Evolutionary conservation across 1,140 invertebrate genomes (phyloP).

Genomic region (Rhynchophorus ferrugineus): DNA sequence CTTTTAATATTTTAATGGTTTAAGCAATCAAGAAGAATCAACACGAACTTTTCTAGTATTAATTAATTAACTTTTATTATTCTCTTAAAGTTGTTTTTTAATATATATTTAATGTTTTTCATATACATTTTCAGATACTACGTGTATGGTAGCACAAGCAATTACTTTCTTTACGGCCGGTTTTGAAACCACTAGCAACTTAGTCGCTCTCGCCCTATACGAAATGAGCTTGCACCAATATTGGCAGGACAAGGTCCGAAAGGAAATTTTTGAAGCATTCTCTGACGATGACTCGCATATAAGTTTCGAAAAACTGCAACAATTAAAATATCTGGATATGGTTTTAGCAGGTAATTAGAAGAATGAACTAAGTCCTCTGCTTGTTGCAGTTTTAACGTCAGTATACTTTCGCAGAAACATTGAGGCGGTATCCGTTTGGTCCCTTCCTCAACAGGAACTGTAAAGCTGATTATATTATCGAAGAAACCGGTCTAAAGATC

Average conservation of each 20-base stretch:
- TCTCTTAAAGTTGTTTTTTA: conserved; percentile 1
- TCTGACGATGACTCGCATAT: conserved; percentile 39
- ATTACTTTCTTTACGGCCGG: conserved; percentile 66
- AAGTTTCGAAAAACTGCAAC: conserved; percentile 53
- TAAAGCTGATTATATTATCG: conserved; percentile 36
- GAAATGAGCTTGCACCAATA: conserved; percentile 55
- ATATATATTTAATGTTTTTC: neutral
- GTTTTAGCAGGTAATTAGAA: conserved; percentile 45
- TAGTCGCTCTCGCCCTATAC: conserved; percentile 57
- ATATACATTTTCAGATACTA: conserved; percentile 36
- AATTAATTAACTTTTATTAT: no score
- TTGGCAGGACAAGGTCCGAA: conserved; percentile 38
- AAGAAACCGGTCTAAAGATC: conserved; percentile 35
- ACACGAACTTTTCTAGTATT: no score
- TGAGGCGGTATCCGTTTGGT: conserved; percentile 50
- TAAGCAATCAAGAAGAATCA: no score
- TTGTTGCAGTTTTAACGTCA: no score
- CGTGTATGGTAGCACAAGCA: conserved; percentile 56
- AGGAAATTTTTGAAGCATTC: conserved; percentile 48
- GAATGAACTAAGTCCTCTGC: no score
- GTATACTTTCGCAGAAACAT: conserved; percentile 34
- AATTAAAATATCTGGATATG: conserved; percentile 55
- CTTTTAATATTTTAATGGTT: no score
- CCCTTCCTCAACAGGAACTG: conserved; percentile 47
- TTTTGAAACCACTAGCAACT: conserved; percentile 68